Evolutionary conservation across 2,113 vertebrate genomes (phyloP), one percentile per base, ranked within the genome.

Genomic region (Sturnira hondurensis): DNA sequence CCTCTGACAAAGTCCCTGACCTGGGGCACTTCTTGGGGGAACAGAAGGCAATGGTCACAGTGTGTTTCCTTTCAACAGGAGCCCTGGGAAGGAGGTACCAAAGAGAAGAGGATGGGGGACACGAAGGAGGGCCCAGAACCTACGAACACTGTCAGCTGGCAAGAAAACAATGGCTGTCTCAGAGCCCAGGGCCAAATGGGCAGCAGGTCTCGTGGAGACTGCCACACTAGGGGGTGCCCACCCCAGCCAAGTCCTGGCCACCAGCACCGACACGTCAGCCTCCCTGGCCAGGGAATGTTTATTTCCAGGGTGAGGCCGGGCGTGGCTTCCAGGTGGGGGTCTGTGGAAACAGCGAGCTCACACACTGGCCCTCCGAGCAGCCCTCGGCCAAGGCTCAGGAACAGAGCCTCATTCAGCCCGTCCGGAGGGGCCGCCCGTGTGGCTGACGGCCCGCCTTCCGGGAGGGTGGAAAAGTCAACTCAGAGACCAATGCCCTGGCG

Each of bases 391-490:
- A 12, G 84, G 89, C 90, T 2, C 0, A 45, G 87, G 93, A 98
- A 98, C 98, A 98, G 97, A 96, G n/a, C 43, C 65, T 93, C 89
- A 95, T 98, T 98, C 77, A 98, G 93, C 73, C 0, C 0, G 7
- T 22, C 36, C 1, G 26, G 82, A 12, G 11, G 19, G 84, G 86
- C 26, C 3, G 92, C 84, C 45, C 0, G 22, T 33, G 26, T 54
- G 2, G 86, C 93, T 83, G 95, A 86, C 83, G 80, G 58, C 63
- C 87, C 2, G 5, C 1, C 1, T 83, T 90, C 83, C 26, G 15
- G 41, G 45, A 70, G 74, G 91, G 28, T 33, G 96, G 96, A 96
- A 88, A 94, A 97, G 89, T 67, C 61, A n/a, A 43, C 9, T 93
- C 52, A 16, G 22, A 87, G 83, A 36, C 0, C 15, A 3, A 38